Base-by-base conservation (phyloP, 2,888 invertebrate genomes). In the Melanchra persicariae region DNA sequence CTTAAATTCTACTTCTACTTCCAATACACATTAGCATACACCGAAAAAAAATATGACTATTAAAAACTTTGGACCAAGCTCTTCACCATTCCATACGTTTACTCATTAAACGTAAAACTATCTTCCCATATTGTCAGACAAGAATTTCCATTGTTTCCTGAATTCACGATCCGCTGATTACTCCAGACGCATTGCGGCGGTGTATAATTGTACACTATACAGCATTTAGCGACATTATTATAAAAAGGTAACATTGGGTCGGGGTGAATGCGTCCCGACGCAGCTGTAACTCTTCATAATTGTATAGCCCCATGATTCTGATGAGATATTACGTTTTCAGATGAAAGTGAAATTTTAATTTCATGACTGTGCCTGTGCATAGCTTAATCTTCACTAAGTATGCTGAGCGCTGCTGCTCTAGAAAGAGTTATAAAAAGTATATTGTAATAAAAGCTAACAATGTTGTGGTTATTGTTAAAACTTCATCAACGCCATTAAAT, bases 141-240 rank as follows among this genome's bases (percentile, higher is more conserved):
- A 51, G 54, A 57, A 43, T 54, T 47, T 47, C 15, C 12, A 62
- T 69, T 69, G 61, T 59, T 75, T 61, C 37, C 51, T 12, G 26
- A 65, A 15, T 22, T 59, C 54, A 60, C 45, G 40, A 67, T 55
- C 34, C 37, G 43, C 45, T 58, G 30, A 64, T 37, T 69, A 54
- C 43, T 45, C 49, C 49, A 58, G 54, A 45, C 26, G 60, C 60
- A 61, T 51, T 75, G 61, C 64, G 43, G 57, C 65, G 12, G 22
- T 57, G 47, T 78, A 55, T 30, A 45, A 26, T 7, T 47, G 45
- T 63, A 47, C 54, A 19, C 15, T 37, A 6, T 26, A 26, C 45
- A 59, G 37, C 57, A 49, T 69, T 80, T 80, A 58, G 80, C 64
- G 52, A 26, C 61, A 45, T 69, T 62, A 75, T 80, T 76, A 59